Evolutionary conservation across 2,797 vertebrate species (phyloP).

Genomic region (Leptoclinus maculatus): DNA sequence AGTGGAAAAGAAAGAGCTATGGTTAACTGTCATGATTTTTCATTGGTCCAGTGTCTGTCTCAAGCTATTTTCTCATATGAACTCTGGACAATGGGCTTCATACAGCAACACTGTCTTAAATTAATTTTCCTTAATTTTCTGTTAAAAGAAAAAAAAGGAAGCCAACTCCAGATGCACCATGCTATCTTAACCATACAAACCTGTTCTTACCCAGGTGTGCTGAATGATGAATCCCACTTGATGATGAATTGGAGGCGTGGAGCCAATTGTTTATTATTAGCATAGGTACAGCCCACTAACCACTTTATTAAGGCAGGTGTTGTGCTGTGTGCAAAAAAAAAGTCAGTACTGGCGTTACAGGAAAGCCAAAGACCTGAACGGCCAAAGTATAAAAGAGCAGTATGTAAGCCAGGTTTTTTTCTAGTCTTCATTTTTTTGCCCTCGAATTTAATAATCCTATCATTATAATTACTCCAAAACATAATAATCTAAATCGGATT

Average conservation of each 20-base stretch:
- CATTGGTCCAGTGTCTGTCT: constrained; percentile 4
- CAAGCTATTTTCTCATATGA: neutral
- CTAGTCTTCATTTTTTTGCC: neutral
- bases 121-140: neutral
- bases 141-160: neutral
- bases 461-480: neutral
- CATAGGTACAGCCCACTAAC: neutral
- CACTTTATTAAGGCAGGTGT: neutral
- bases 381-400: neutral
- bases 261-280: neutral
- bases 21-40: neutral
- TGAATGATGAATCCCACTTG: neutral
- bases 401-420: neutral
- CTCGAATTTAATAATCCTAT: neutral
- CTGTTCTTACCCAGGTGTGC: neutral
- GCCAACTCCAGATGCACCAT: neutral
- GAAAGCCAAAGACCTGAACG: neutral
- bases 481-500: neutral
- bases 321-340: neutral
- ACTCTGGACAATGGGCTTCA: neutral
- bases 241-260: neutral
- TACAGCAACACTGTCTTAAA: neutral
- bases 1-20: constrained; percentile 1
- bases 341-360: neutral
- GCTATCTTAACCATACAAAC: neutral